A percentile compares a stretch with the other conserved stretches of the same genome.
Conservation (phyloP, 2,888 invertebrate species). For the Muschampia staudingeri region DNA sequence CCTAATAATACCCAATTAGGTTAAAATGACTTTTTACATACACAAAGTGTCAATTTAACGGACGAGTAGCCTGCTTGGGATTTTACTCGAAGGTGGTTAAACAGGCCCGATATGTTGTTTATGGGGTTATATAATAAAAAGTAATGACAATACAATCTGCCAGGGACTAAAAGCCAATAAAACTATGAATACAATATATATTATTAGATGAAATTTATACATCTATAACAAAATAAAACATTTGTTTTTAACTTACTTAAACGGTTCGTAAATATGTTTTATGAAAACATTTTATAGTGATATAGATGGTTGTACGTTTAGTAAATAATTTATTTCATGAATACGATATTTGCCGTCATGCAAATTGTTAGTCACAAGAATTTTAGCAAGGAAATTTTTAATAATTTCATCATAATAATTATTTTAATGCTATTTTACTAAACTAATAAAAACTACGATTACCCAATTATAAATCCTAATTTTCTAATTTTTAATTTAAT, state of each 20-base stretch:
- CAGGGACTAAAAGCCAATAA: too few species aligned
- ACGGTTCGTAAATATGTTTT: not conserved
- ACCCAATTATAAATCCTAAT: slow-evolving; percentile 27
- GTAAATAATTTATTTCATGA: not conserved
- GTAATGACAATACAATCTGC: too few species aligned
- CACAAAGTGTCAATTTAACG: too few species aligned
- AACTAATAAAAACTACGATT: slow-evolving; percentile 20
- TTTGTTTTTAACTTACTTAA: not conserved
- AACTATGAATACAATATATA: not conserved
- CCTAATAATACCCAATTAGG: too few species aligned
- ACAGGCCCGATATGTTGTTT: too few species aligned
- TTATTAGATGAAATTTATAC: not conserved
- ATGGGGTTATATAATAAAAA: too few species aligned
- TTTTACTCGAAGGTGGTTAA: too few species aligned
- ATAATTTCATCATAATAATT: slow-evolving; percentile 8
- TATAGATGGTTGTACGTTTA: not conserved
- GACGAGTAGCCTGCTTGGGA: too few species aligned
- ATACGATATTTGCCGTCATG: slow-evolving; percentile 50
- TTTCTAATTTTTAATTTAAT: not conserved
- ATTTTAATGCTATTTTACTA: not conserved
- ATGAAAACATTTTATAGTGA: not conserved
- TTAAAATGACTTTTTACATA: too few species aligned
- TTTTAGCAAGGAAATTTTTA: not conserved
- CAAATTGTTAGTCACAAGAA: slow-evolving; percentile 64
- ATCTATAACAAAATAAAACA: not conserved